phyloP scores from a whole-genome alignment of 2,888 invertebrate genomes.

The Aplocera efformata region DNA sequence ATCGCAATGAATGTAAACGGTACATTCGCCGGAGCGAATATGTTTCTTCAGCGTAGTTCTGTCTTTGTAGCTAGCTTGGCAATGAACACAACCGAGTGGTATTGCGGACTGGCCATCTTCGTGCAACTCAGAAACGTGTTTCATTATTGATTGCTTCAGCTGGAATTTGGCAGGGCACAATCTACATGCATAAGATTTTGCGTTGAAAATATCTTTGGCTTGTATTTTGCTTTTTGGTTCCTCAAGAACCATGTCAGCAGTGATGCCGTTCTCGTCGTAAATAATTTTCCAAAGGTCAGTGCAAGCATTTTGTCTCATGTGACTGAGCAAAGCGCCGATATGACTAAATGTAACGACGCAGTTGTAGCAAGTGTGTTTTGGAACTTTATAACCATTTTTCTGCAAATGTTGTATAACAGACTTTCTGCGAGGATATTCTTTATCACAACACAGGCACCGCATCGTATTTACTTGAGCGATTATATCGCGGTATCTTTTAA shows the following conservation, averaged over 20 bases:
- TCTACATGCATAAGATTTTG: constrained; percentile 74
- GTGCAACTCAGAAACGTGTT: constrained; percentile 72
- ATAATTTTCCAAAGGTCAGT: constrained; percentile 76
- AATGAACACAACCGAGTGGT: constrained; percentile 67
- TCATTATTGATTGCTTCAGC: constrained; percentile 75
- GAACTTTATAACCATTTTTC: constrained; percentile 79
- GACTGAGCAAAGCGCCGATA: constrained; percentile 73
- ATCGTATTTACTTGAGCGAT: constrained; percentile 76
- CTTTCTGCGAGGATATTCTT: constrained; percentile 71
- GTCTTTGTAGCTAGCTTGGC: constrained; percentile 68
- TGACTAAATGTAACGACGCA: constrained; percentile 81
- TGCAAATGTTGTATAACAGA: constrained; percentile 77
- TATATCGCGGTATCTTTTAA: constrained; percentile 64
- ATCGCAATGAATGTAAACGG: constrained; percentile 79
- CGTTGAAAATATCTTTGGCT: constrained; percentile 75
- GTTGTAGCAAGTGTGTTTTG: constrained; percentile 82
- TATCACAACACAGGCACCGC: constrained; percentile 70
- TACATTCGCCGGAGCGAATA: constrained; percentile 78
- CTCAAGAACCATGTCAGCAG: constrained; percentile 69
- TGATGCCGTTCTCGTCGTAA: constrained; percentile 71
- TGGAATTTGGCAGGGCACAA: constrained; percentile 76
- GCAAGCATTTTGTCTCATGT: constrained; percentile 74
- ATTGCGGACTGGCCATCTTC: constrained; percentile 72
- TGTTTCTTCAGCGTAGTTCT: constrained; percentile 70
- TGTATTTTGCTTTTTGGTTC: constrained; percentile 64